Conservation (phyloP, 2,888 invertebrate genomes). For the Rotaria socialis region DNA sequence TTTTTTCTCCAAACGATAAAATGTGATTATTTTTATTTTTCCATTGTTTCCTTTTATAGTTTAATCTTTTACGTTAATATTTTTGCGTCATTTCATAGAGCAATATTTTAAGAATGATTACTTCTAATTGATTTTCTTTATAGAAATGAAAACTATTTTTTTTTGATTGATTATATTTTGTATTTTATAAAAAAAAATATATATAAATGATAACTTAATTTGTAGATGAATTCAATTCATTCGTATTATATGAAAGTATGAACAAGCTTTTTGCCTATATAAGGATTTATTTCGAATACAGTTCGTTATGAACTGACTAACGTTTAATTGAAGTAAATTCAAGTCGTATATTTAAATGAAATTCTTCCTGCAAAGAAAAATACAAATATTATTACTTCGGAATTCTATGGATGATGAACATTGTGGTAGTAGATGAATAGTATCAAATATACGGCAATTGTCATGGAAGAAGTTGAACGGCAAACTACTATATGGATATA, state of each 20-base stretch:
- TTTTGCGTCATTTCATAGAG: background rate
- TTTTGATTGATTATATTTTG: background rate
- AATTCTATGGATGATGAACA: too few relatives aligned
- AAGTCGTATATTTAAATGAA: too few relatives aligned
- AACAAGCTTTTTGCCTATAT: background rate
- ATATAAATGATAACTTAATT: background rate
- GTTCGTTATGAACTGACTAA: too few relatives aligned
- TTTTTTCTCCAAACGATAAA: conserved; percentile 60
- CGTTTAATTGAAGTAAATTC: too few relatives aligned
- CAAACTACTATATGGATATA: too few relatives aligned
- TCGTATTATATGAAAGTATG: background rate
- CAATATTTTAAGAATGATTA: background rate
- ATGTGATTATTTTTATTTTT: background rate
- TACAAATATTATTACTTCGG: too few relatives aligned
- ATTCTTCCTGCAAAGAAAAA: too few relatives aligned
- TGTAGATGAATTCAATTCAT: background rate
- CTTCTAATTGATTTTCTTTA: background rate
- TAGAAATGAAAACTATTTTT: background rate
- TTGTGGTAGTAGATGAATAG: too few relatives aligned
- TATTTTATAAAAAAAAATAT: background rate
- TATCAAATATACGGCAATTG: too few relatives aligned
- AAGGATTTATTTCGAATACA: too few relatives aligned
- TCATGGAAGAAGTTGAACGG: too few relatives aligned
- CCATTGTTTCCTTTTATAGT: background rate
- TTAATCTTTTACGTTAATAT: background rate